phyloP scores from a whole-genome alignment of 2,888 invertebrate genomes.

The Nomada fabriciana region DNA sequence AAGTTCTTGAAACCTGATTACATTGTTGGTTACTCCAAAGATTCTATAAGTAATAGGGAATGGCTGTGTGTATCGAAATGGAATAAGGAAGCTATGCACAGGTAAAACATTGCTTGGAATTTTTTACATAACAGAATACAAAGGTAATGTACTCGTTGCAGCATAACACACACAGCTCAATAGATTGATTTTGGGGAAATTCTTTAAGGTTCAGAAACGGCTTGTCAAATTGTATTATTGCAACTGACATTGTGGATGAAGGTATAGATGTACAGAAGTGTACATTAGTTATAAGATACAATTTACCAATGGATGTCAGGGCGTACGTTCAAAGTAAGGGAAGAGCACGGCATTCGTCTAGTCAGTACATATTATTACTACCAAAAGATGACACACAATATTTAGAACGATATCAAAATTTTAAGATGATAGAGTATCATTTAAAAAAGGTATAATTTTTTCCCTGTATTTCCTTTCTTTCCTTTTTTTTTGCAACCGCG shows the following conservation, averaged over 20 bases:
- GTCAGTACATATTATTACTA: constrained; percentile 87
- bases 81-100: constrained; percentile 85
- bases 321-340: constrained; percentile 97
- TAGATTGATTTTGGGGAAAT: neutral
- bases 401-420: constrained; percentile 79
- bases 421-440: constrained; percentile 25
- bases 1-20: constrained; percentile 89
- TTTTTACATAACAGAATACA: neutral
- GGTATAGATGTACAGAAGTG: constrained; percentile 95
- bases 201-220: constrained; percentile 86
- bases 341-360: constrained; percentile 89
- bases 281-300: constrained; percentile 91
- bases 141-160: neutral
- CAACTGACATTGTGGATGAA: constrained; percentile 95
- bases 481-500: neutral
- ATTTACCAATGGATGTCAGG: constrained; percentile 89
- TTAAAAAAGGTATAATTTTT: constrained; percentile 35
- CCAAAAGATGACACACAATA: constrained; percentile 80
- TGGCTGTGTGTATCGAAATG: constrained; percentile 85
- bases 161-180: neutral
- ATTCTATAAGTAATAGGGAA: constrained; percentile 87
- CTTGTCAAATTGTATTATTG: constrained; percentile 88
- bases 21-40: constrained; percentile 88
- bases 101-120: constrained; percentile 76
- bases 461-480: neutral